Conservation (phyloP, 1,140 invertebrate genomes). For the Neotoxoptera formosana region DNA sequence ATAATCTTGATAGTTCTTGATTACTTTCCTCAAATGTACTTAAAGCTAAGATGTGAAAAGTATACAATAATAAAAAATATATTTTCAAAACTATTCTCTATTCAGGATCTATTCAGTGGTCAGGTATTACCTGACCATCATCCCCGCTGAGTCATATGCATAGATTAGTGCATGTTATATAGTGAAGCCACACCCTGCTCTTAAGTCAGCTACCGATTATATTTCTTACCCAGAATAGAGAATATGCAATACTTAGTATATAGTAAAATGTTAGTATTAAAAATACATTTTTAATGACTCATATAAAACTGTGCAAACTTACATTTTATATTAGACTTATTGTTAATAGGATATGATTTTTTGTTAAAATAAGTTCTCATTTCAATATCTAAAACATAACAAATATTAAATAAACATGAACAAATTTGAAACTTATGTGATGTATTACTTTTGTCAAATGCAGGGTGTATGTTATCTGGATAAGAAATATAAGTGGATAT, state of each 20-base stretch:
- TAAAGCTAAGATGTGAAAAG: neutral
- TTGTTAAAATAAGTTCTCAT: conserved; percentile 48
- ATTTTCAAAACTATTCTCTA: neutral
- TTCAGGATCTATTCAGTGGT: neutral
- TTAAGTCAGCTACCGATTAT: neutral
- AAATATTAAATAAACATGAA: neutral
- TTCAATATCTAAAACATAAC: conserved; percentile 12
- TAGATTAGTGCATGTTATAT: neutral
- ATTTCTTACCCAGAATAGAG: neutral
- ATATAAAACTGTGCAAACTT: neutral
- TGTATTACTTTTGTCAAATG: conserved; percentile 21
- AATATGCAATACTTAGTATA: neutral
- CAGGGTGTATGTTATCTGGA: neutral
- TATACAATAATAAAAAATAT: neutral
- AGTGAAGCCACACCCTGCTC: neutral
- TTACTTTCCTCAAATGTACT: neutral
- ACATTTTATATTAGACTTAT: neutral
- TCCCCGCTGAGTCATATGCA: no score
- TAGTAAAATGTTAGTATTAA: neutral
- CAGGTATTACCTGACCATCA: no score
- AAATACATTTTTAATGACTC: neutral
- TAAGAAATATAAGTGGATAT: neutral
- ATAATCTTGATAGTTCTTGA: neutral
- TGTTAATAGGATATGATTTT: neutral
- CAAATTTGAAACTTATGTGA: neutral